Evolutionary conservation across 2,797 vertebrate species (phyloP).

Genomic region (Sphenodon punctatus): DNA sequence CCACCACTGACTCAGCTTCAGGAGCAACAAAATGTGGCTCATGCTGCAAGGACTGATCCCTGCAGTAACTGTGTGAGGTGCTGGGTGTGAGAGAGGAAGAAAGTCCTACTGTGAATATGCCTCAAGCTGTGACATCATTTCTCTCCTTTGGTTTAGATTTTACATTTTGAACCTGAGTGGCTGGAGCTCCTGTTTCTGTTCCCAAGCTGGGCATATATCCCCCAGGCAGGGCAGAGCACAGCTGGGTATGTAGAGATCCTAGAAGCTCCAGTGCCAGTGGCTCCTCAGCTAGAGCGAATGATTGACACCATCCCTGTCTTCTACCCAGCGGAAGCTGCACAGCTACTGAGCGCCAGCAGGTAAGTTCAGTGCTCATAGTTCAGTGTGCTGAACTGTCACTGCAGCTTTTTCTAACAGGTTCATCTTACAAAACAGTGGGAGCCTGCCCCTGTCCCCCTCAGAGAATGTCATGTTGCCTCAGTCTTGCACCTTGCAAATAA

Average conservation of each 20-base stretch:
- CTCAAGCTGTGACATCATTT: background rate
- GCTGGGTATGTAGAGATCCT: constrained; percentile 81
- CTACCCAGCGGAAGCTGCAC: constrained; percentile 24
- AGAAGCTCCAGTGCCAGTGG: constrained; percentile 71
- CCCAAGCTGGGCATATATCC: constrained; percentile 90
- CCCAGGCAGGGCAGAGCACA: constrained; percentile 61
- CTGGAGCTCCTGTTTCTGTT: constrained; percentile 79
- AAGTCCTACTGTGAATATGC: background rate
- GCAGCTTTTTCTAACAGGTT: no score
- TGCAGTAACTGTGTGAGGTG: no score
- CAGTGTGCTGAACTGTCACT: background rate
- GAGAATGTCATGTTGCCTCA: no score
- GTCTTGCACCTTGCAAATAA: no score
- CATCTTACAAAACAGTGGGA: no score
- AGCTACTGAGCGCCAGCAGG: constrained; percentile 68
- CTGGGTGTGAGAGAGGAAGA: no score
- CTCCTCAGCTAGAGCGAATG: background rate
- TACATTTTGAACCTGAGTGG: constrained; percentile 82
- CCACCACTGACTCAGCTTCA: background rate
- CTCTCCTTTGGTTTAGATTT: constrained; percentile 72
- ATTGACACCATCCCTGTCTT: constrained; percentile 38
- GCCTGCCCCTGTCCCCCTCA: no score
- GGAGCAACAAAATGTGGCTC: background rate
- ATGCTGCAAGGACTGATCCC: background rate
- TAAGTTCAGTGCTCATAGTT: background rate